Base-by-base conservation (phyloP, 2,113 vertebrate genomes). In the Opisthocomus hoazin region DNA sequence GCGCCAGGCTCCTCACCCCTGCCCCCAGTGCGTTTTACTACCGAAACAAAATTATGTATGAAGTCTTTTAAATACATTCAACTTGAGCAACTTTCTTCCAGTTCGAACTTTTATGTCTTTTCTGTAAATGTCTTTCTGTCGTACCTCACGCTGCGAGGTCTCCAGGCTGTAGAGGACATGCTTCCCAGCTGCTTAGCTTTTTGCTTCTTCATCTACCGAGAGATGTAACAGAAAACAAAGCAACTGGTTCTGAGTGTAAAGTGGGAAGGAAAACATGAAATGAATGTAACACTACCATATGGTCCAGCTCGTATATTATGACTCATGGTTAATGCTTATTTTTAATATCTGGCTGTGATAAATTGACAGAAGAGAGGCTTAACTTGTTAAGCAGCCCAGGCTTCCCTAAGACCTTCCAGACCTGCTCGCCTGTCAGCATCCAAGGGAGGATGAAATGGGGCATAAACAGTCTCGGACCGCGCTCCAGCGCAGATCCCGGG, bases 141-240 rank as follows among this genome's bases (percentile, higher is more conserved):
- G 60, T 15, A 12, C 32, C 15, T 9, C 0, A 15, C 0, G 6
- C 9, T 0, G 7, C 1, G 1, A 3, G 30, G 37, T 34, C 54
- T 45, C 32, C 6, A 2, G 86, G 71, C 46, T 63, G 76, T 24
- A 11, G 54, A 46, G 70, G 54, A 6, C 5, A 46, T 4, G 0
- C 16, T 54, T 30, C 43, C 39, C 60, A 11, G 36, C 23, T 29
- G 4, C 21, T 11, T 8, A 76, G 46, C 7, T 60, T 51, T 56
- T 41, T 32, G 24, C 80, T 30, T 29, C 6, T 84, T 56, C 56
- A 0, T 30, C 37, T 73, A 10, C 45, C 57, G n/a, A 63, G 41
- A 50, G 43, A 36, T 6, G 48, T 56, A 11, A 64, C 39, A 19
- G 60, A 32, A 60, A 21, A 30, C 23, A 54, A 37, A 89, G 53